Evolutionary conservation across 2,797 vertebrate species (phyloP).

Genomic region (Coregonus suidteri): DNA sequence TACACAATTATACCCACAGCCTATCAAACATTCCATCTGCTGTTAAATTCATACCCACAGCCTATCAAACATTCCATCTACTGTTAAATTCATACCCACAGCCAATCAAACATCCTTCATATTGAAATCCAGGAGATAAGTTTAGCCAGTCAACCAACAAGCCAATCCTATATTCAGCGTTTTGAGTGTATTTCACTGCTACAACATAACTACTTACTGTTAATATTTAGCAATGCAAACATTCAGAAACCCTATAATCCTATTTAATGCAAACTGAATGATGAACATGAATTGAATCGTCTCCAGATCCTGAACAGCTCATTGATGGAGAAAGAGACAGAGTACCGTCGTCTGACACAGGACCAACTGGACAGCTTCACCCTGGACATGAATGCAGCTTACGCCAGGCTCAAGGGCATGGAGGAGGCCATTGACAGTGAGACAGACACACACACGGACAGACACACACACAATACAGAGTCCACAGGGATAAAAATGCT

Average conservation of each 20-base stretch:
- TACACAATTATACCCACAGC: no score
- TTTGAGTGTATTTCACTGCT: neutral
- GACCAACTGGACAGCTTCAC: conserved; percentile 95
- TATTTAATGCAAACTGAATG: neutral
- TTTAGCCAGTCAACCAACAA: neutral
- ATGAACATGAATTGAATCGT: conserved; percentile 3
- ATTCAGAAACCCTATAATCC: neutral
- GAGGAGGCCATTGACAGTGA: conserved; percentile 93
- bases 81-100: neutral
- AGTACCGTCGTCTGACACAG: conserved; percentile 85
- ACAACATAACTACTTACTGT: neutral
- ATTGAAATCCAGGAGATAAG: conserved; percentile 78
- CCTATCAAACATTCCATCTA: no score
- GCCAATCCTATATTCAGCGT: neutral
- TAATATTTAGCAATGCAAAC: neutral
- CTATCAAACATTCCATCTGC: no score
- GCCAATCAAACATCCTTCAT: neutral
- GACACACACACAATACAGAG: neutral
- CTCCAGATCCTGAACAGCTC: conserved; percentile 84
- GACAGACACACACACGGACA: conserved; percentile 22
- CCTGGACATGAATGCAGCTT: conserved; percentile 92
- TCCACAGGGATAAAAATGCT: neutral
- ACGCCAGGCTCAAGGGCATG: conserved; percentile 89
- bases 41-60: no score
- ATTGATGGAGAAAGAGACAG: conserved; percentile 86